Evolutionary conservation across 1,140 invertebrate species (phyloP), one percentile per base, ranked within the genome.

Genomic region (Psix sp.): DNA sequence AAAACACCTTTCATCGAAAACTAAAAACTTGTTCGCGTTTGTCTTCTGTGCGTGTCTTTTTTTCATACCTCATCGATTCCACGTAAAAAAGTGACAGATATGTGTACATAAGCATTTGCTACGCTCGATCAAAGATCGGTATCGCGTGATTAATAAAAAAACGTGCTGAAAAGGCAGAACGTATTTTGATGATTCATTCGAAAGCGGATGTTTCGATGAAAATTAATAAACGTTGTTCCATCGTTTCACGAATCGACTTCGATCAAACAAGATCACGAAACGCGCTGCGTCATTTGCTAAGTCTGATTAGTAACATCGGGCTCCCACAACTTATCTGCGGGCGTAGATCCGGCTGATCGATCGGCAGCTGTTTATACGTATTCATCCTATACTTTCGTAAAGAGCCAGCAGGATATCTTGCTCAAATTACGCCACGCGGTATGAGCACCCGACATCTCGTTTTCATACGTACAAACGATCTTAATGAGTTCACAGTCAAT

Each of bases 401-500:
- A 62, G 38, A 57, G 43, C 52, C 63, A 76, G 72, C 75, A 45
- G 70, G 74, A 65, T 72, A 76, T 80, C 74, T 46, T 65, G 70
- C 80, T 82, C 77, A 68, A 82, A 78, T 82, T 81, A 80, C 80
- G 75, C 42, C 76, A 74, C 68, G n/a, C n/a, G n/a, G n/a, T n/a
- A n/a, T n/a, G n/a, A n/a, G n/a, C 49, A 35, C 45, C 52, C 71
- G 65, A 56, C 71, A 74, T 81, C 78, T 80, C 77, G 68, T 77
- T 77, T 80, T 82, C 77, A 31, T 65, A 59, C 59, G 52, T 63
- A 63, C 76, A 43, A 63, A 70, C 60, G 70, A 65, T 57, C 76
- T 80, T 82, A 82, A 82, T 80, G 81, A 81, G 81, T 81, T 67
- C 73, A 74, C 73, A 80, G 80, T 82, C 81, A 80, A 81, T 82